These are phyloP conservation scores for Karalla daura DNA, from an alignment of 2,797 vertebrate species.

Conservation along the genomic window DNA sequence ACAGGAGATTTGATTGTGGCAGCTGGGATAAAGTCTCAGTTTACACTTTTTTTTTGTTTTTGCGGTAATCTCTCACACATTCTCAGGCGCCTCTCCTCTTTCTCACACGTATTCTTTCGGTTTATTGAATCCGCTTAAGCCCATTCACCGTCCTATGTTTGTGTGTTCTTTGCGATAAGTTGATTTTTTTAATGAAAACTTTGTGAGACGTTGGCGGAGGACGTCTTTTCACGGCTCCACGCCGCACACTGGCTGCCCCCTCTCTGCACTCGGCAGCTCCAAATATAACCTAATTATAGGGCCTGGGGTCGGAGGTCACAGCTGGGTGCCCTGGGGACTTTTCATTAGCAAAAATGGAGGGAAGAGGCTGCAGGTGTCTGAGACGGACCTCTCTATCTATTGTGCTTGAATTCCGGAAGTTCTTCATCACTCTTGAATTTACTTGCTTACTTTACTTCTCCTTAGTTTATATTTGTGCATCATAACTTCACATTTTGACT, in stretches of 20 bases:
- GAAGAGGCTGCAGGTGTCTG: constrained; percentile 69
- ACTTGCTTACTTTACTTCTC: not conserved
- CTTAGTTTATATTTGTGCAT: not conserved
- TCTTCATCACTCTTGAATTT: not conserved
- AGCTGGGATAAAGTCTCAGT: constrained; percentile 15
- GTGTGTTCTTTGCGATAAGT: constrained; percentile 12
- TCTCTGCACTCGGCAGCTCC: constrained; percentile 49
- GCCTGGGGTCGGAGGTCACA: constrained; percentile 75
- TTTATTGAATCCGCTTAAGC: not conserved
- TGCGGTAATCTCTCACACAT: constrained; percentile 9
- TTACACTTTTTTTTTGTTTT: constrained; percentile 5
- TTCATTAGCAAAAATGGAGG: constrained; percentile 69
- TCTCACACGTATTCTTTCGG: not conserved
- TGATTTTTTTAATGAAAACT: too few species aligned
- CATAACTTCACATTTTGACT: not conserved
- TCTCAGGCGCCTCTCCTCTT: not conserved
- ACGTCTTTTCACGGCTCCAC: too few species aligned
- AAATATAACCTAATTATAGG: constrained; percentile 76
- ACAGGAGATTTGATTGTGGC: constrained; percentile 26
- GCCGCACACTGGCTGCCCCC: too few species aligned
- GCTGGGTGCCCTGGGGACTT: constrained; percentile 74
- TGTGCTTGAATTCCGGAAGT: constrained; percentile 19
- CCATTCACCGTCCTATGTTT: constrained; percentile 9
- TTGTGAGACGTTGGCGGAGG: too few species aligned
- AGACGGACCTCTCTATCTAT: constrained; percentile 36